These are phyloP conservation scores for Galleria mellonella DNA, from an alignment of 1,140 invertebrate species.

Conservation along the genomic window DNA sequence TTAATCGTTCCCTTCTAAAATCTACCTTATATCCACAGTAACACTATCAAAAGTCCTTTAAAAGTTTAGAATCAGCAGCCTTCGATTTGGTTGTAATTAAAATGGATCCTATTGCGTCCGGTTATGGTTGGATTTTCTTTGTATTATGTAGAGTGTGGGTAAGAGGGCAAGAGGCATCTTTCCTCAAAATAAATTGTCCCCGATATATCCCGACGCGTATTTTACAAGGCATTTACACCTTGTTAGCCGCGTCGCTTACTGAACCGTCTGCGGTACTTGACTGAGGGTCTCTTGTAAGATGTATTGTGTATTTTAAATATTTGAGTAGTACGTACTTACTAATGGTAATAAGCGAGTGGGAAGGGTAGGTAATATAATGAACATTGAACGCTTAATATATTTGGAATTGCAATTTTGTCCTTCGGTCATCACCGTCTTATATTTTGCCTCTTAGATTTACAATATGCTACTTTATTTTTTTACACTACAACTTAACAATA, in stretches of 20 bases:
- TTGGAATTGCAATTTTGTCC: too few relatives aligned
- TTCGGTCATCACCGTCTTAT: too few relatives aligned
- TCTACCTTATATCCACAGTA: background rate
- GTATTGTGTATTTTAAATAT: too few relatives aligned
- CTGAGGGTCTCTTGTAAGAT: too few relatives aligned
- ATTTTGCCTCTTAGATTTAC: too few relatives aligned
- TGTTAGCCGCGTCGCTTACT: constrained; percentile 26
- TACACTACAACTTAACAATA: too few relatives aligned
- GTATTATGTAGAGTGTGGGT: background rate
- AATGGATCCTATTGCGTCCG: background rate
- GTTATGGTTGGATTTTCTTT: constrained; percentile 3
- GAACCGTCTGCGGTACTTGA: background rate
- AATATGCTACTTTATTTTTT: too few relatives aligned
- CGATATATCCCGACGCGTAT: constrained; percentile 58
- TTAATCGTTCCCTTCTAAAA: background rate
- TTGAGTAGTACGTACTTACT: too few relatives aligned
- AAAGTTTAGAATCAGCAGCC: background rate
- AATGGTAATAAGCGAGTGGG: too few relatives aligned
- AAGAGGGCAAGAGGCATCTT: constrained; percentile 25
- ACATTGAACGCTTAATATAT: too few relatives aligned
- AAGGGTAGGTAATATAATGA: too few relatives aligned
- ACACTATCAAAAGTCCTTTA: background rate
- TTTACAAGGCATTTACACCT: constrained; percentile 60
- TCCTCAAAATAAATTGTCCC: constrained; percentile 61
- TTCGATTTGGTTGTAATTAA: background rate